phyloP scores from a whole-genome alignment of 1,140 invertebrate genomes.

The Arctopsyche grandis region DNA sequence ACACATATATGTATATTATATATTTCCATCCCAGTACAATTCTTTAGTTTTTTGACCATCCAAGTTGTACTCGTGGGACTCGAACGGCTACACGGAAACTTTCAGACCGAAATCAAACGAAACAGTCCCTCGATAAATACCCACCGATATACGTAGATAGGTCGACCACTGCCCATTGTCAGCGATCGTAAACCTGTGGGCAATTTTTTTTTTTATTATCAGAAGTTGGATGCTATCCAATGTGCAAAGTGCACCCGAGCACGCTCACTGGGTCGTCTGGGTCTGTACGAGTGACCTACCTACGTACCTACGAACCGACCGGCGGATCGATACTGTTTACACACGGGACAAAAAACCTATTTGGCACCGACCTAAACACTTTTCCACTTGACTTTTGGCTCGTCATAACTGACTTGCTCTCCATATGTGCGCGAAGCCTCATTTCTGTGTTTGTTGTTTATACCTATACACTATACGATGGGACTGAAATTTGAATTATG shows the following conservation, averaged over 20 bases:
- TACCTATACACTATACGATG: too few relatives aligned
- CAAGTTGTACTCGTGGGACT: background rate
- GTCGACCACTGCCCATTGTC: background rate
- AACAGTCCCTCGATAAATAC: background rate
- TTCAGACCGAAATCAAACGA: background rate
- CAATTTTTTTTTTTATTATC: too few relatives aligned
- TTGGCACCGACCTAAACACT: background rate
- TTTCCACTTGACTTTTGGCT: background rate
- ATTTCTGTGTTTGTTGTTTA: too few relatives aligned
- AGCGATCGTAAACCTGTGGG: background rate
- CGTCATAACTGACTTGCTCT: too few relatives aligned
- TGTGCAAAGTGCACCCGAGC: too few relatives aligned
- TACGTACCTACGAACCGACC: background rate
- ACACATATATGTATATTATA: too few relatives aligned
- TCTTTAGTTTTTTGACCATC: background rate
- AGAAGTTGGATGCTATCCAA: too few relatives aligned
- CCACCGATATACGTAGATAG: background rate
- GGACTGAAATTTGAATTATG: too few relatives aligned
- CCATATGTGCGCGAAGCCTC: too few relatives aligned
- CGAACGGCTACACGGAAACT: background rate
- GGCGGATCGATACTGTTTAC: slow-evolving; percentile 16
- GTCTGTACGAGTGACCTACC: background rate
- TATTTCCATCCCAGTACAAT: too few relatives aligned
- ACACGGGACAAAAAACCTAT: slow-evolving; percentile 9
- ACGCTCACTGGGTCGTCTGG: too few relatives aligned